These are phyloP conservation scores for Sycobia sp. DNA, from an alignment of 1,140 invertebrate genomes.

Conservation along the genomic window DNA sequence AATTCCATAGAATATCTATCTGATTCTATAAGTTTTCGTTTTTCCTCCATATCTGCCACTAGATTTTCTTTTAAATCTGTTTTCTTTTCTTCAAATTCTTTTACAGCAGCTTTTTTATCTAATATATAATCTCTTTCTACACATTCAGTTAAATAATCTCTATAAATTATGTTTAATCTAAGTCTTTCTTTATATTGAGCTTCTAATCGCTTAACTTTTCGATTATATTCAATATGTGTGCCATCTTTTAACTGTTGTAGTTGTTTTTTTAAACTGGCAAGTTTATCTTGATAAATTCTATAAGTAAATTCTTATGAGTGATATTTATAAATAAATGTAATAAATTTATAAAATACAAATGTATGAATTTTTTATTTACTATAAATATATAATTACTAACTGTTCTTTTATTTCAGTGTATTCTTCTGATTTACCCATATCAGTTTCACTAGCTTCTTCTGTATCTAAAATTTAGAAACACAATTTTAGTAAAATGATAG, in stretches of 20 bases:
- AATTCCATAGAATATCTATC: slow-evolving; percentile 87
- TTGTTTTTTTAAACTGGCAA: slow-evolving; percentile 87
- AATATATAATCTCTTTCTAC: slow-evolving; percentile 86
- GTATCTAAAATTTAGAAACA: slow-evolving; percentile 71
- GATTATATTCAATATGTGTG: slow-evolving; percentile 84
- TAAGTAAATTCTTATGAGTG: slow-evolving; percentile 45
- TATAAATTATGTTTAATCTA: slow-evolving; percentile 81
- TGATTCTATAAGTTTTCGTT: slow-evolving; percentile 84
- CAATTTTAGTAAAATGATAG: background rate
- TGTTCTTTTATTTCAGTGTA: slow-evolving; percentile 90
- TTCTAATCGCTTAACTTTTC: slow-evolving; percentile 82
- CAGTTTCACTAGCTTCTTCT: slow-evolving; percentile 88
- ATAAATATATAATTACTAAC: slow-evolving; percentile 64
- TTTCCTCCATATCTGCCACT: slow-evolving; percentile 90
- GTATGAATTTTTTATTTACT: too few species aligned
- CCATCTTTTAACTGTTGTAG: slow-evolving; percentile 86
- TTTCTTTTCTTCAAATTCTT: slow-evolving; percentile 96
- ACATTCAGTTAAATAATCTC: slow-evolving; percentile 82
- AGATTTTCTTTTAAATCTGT: slow-evolving; percentile 89
- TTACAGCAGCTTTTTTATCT: slow-evolving; percentile 85
- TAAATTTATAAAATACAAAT: background rate
- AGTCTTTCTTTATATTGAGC: slow-evolving; percentile 73
- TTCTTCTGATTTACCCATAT: slow-evolving; percentile 80
- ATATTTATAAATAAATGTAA: background rate
- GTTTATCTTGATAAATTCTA: slow-evolving; percentile 93